Percentiles rank a stretch among this genome's conserved stretches.
Conservation (phyloP, 2,113 vertebrate species). For the Cephalopholis sonnerati region DNA sequence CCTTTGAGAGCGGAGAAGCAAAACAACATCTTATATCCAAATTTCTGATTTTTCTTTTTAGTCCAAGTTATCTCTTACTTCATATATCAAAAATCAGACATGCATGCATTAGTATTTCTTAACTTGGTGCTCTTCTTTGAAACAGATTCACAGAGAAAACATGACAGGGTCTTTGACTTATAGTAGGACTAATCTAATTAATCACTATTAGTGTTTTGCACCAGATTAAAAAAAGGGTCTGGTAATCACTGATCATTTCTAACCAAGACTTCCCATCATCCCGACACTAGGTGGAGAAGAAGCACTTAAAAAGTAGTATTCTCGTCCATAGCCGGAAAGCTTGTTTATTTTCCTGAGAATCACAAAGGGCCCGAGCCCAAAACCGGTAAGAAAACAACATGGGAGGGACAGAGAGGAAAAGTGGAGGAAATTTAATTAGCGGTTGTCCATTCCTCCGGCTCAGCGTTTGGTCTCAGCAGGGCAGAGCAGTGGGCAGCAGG, state of each 20-base stretch:
- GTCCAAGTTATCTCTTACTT: background rate
- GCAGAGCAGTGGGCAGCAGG: constrained; percentile 61
- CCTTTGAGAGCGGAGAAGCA: background rate
- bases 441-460: constrained; percentile 67
- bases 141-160: background rate
- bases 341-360: constrained; percentile 79
- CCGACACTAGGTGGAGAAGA: constrained; percentile 25
- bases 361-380: constrained; percentile 69
- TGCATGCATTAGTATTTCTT: background rate
- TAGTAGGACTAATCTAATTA: background rate
- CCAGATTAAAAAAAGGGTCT: background rate
- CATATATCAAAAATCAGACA: background rate
- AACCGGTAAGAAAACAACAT: constrained; percentile 80
- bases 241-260: background rate
- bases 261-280: background rate
- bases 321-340: constrained; percentile 36
- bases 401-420: constrained; percentile 70
- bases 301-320: constrained; percentile 59
- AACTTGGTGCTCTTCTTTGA: background rate
- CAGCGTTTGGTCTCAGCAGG: constrained; percentile 62
- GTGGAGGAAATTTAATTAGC: constrained; percentile 84
- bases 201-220: background rate
- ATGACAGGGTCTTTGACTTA: background rate
- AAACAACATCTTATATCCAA: background rate
- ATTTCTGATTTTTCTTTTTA: background rate